Percentiles rank a stretch among this genome's conserved stretches.
These are phyloP conservation scores for Listrodromus nycthemerus DNA, from an alignment of 2,888 invertebrate species.

Conservation along the genomic window DNA sequence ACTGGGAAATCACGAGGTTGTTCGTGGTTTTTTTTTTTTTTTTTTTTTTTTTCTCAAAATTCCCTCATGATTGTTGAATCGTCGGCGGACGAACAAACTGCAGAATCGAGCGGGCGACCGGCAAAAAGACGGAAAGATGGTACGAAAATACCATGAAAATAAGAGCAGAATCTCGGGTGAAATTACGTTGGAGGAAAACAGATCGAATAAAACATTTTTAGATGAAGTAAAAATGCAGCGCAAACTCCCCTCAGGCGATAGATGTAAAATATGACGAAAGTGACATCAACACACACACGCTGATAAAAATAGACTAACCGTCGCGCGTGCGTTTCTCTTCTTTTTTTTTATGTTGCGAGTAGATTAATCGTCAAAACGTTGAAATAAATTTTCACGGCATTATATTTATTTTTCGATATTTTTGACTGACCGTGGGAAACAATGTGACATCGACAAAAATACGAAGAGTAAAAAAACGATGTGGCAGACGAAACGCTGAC, in stretches of 20 bases:
- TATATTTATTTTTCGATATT: background rate
- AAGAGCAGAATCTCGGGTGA: background rate
- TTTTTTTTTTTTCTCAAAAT: constrained; percentile 7
- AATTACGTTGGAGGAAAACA: no score
- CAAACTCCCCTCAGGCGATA: no score
- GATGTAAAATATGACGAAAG: no score
- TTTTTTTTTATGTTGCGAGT: background rate
- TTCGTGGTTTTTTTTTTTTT: constrained; percentile 12
- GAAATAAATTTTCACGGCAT: background rate
- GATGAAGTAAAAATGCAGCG: no score
- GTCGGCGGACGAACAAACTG: constrained; percentile 18
- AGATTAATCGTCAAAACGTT: background rate
- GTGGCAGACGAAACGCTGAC: background rate
- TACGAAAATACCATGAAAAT: background rate
- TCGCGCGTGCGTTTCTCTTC: background rate
- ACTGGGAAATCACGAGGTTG: constrained; percentile 40
- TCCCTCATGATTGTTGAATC: constrained; percentile 26
- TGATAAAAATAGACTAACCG: no score
- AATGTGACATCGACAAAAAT: background rate
- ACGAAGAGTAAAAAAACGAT: background rate
- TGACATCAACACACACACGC: no score
- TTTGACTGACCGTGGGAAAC: background rate
- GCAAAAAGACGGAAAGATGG: background rate
- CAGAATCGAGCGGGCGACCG: constrained; percentile 8
- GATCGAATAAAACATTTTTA: no score